Evolutionary conservation across 2,797 vertebrate species (phyloP).

Genomic region (Austrolebias charrua): DNA sequence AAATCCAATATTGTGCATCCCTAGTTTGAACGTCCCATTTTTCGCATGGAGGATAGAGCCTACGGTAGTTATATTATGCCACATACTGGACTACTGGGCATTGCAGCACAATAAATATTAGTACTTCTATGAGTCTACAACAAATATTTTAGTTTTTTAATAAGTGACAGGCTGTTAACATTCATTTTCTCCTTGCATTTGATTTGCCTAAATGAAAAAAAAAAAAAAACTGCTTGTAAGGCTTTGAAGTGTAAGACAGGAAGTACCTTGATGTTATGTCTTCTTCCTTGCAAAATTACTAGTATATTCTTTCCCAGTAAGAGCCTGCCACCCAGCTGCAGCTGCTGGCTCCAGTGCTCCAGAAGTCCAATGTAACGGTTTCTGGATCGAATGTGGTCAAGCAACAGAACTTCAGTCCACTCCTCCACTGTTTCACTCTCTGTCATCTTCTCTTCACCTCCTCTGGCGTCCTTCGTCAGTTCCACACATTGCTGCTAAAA

Average conservation of each 20-base stretch:
- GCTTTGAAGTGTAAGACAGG: background rate
- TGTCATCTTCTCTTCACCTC: constrained; percentile 1
- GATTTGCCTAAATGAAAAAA: no score
- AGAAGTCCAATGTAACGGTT: constrained; percentile 80
- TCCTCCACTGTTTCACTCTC: constrained; percentile 36
- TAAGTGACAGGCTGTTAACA: background rate
- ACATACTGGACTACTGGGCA: no score
- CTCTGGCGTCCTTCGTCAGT: constrained; percentile 1
- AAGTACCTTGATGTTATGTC: constrained; percentile 80
- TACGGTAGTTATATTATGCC: no score
- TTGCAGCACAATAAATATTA: no score
- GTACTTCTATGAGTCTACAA: no score
- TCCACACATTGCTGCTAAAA: constrained; percentile 16
- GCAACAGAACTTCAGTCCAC: constrained; percentile 79
- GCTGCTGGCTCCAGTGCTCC: constrained; percentile 81
- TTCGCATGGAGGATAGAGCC: no score
- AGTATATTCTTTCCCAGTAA: constrained; percentile 83
- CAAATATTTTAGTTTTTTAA: no score
- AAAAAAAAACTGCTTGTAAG: no score
- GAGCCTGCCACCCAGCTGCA: constrained; percentile 82
- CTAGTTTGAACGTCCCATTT: no score
- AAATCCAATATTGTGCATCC: no score
- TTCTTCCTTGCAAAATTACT: constrained; percentile 84
- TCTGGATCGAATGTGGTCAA: constrained; percentile 88
- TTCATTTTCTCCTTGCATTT: background rate